These are phyloP conservation scores for Boloria selene DNA, from an alignment of 2,888 invertebrate species.

Conservation along the genomic window DNA sequence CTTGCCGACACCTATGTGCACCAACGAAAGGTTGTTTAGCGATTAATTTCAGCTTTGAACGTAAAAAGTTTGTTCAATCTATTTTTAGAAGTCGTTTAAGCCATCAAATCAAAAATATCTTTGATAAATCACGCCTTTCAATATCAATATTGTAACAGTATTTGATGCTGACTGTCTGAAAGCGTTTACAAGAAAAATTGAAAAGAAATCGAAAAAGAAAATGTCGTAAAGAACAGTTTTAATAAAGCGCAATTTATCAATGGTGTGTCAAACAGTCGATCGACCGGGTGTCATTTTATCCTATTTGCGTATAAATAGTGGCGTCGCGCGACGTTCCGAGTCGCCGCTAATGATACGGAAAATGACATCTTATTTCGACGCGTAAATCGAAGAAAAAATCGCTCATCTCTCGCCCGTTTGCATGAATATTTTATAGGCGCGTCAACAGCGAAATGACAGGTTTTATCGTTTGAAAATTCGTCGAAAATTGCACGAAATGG, in stretches of 20 bases:
- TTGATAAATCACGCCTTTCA: constrained; percentile 8
- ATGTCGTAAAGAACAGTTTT: constrained; percentile 58
- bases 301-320: constrained; percentile 83
- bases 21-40: constrained; percentile 24
- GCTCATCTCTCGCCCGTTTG: constrained; percentile 78
- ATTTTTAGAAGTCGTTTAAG: constrained; percentile 14
- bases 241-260: constrained; percentile 80
- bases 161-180: constrained; percentile 21
- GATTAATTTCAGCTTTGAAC: constrained; percentile 24
- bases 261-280: constrained; percentile 80
- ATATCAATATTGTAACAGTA: constrained; percentile 21
- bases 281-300: constrained; percentile 79
- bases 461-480: constrained; percentile 83
- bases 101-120: constrained; percentile 15
- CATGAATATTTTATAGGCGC: constrained; percentile 83
- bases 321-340: constrained; percentile 69
- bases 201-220: constrained; percentile 47
- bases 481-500: constrained; percentile 81
- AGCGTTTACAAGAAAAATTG: constrained; percentile 24
- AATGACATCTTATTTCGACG: constrained; percentile 83
- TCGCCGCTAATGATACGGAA: constrained; percentile 83
- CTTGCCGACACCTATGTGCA: constrained; percentile 43
- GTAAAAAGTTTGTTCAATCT: constrained; percentile 15
- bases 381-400: constrained; percentile 82
- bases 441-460: constrained; percentile 83